Evolutionary conservation across 2,113 vertebrate genomes (phyloP), one percentile per base, ranked within the genome.

Genomic region (Cisticola juncidis): DNA sequence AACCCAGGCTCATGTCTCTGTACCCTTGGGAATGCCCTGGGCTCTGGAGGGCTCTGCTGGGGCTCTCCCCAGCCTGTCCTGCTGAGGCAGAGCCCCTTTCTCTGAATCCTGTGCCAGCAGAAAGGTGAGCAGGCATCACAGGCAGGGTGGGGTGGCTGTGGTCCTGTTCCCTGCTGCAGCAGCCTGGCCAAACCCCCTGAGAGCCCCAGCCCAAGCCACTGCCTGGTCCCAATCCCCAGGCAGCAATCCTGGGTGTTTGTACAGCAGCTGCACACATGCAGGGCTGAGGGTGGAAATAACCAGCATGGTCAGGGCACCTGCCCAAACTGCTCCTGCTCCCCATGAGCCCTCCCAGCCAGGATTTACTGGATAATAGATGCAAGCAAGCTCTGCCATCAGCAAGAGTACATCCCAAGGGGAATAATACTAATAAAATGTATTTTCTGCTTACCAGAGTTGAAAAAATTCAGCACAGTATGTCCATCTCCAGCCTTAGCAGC

Each of bases 401-500:
- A 72, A 31, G 21, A 51, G 9, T 4, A 12, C 38, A 31, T 65
- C 57, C 26, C 53, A 50, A 40, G 45, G 84, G n/a, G 9, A 94
- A 56, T 4, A 40, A 12, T 4, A 26, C 5, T 14, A 50, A n/a
- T 40, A 77, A 87, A 83, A 25, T 9, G 4, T 31, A 50, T 58
- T 83, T 82, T 70, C 44, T 90, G 31, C 96, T 96, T 93, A 97
- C 96, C 95, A 19, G 54, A 38, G 58, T n/a, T 1, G 2, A 61
- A 88, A 68, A 73, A 47, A 20, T 72, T 95, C 93, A 90, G 71
- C 50, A 82, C 36, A 1, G 2, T 14, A 45, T 18, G n/a, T 80
- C 81, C 82, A 56, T 77, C 79, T 87, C 76, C 85, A 69, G 79
- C 64, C 58, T n/a, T 4, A 47, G 71, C 0, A 65, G 61, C 9